Conservation (phyloP, 1,140 invertebrate species). For the Aphaenogaster rudis region DNA sequence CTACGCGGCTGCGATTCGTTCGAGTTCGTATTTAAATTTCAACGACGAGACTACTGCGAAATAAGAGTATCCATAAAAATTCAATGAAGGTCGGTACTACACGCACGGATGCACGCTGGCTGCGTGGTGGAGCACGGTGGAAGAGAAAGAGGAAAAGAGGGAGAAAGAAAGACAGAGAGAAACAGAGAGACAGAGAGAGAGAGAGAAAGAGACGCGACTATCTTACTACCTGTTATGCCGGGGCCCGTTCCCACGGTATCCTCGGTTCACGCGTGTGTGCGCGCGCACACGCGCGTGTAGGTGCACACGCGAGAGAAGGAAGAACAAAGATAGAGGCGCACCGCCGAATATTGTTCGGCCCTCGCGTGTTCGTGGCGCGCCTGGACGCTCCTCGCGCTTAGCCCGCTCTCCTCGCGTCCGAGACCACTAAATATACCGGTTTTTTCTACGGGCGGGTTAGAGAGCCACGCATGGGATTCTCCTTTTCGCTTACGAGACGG, state of each 20-base stretch:
- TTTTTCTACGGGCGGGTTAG: background rate
- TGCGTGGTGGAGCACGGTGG: conserved; percentile 1
- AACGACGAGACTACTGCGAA: background rate
- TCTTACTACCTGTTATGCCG: conserved; percentile 70
- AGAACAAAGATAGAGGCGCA: conserved; percentile 25
- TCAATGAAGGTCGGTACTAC: conserved; percentile 24
- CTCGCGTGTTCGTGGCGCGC: conserved; percentile 10
- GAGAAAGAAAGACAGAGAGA: conserved; percentile 1
- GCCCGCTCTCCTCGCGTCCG: background rate
- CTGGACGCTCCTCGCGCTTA: background rate
- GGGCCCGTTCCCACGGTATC: conserved; percentile 69
- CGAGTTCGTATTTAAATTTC: background rate
- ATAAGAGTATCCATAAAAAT: conserved; percentile 8
- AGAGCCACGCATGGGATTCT: background rate
- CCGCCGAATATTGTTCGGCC: conserved; percentile 56
- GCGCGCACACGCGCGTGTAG: background rate
- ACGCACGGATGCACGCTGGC: conserved; percentile 21
- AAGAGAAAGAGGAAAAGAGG: background rate
- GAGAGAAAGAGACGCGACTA: conserved; percentile 39
- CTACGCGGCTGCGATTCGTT: no score
- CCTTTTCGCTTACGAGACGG: background rate
- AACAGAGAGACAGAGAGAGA: background rate
- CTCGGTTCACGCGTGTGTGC: conserved; percentile 44
- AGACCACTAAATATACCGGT: conserved; percentile 46
- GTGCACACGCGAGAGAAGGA: background rate